Evolutionary conservation across 2,888 invertebrate genomes (phyloP).

Genomic region (Taphrorychus bicolor): DNA sequence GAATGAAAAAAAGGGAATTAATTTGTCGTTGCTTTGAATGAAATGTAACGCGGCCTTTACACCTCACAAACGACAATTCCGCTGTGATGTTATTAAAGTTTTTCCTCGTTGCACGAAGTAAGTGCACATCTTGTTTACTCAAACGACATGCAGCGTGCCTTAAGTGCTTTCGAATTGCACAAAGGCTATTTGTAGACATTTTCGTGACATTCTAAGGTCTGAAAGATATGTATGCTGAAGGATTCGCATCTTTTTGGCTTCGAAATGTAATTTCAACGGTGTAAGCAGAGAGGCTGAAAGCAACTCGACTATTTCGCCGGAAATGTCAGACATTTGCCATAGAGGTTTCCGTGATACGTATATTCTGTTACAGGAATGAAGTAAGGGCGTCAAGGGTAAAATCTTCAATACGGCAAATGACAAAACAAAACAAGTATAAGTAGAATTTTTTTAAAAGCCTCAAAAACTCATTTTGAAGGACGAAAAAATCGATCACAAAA

Average conservation of each 20-base stretch:
- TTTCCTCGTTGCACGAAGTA: slow-evolving; percentile 27
- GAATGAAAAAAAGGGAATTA: too few relatives aligned
- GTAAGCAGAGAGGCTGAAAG: neutral
- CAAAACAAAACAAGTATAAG: too few relatives aligned
- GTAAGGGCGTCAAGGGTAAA: too few relatives aligned
- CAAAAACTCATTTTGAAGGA: too few relatives aligned
- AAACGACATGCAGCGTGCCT: slow-evolving; percentile 30
- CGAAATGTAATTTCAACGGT: slow-evolving; percentile 1
- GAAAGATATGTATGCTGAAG: neutral
- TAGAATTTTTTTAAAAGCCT: too few relatives aligned
- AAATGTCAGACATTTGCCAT: too few relatives aligned
- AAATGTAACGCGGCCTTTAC: neutral
- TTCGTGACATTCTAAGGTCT: slow-evolving; percentile 7
- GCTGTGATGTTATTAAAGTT: slow-evolving; percentile 12
- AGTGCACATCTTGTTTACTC: slow-evolving; percentile 36
- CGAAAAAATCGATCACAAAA: too few relatives aligned
- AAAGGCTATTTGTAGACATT: slow-evolving; percentile 23
- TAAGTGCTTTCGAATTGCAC: slow-evolving; percentile 34
- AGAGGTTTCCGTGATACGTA: neutral
- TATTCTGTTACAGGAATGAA: too few relatives aligned
- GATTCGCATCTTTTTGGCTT: slow-evolving; percentile 2
- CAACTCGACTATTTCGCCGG: neutral
- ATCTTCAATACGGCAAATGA: too few relatives aligned
- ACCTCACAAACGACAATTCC: slow-evolving; percentile 2
- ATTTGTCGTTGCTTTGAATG: neutral